Conservation (phyloP, 1,140 invertebrate genomes). For the Bombus superbus region DNA sequence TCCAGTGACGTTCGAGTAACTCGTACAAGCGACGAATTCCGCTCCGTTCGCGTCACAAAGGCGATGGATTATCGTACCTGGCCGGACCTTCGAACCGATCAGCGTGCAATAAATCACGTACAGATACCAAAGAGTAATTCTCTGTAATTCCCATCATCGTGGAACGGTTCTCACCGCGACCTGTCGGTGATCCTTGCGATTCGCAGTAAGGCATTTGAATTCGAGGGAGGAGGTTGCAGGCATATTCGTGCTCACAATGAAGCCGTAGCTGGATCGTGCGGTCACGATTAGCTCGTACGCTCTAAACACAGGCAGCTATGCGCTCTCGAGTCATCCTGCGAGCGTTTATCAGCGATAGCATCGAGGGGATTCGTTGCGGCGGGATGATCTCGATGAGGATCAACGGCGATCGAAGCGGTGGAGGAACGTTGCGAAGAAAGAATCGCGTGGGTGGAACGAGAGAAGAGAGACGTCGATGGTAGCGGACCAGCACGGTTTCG, state of each 20-base stretch:
- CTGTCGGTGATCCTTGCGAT: slow-evolving; percentile 44
- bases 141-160: neutral
- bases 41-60: neutral
- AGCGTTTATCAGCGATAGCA: slow-evolving; percentile 27
- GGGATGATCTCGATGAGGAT: slow-evolving; percentile 34
- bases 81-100: neutral
- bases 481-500: slow-evolving; percentile 48
- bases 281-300: slow-evolving; percentile 23
- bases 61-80: neutral
- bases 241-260: slow-evolving; percentile 4
- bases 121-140: neutral
- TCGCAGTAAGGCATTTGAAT: slow-evolving; percentile 42
- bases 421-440: slow-evolving; percentile 13
- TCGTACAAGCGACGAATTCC: neutral
- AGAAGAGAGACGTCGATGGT: slow-evolving; percentile 45
- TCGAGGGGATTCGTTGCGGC: slow-evolving; percentile 15
- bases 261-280: neutral
- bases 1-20: neutral
- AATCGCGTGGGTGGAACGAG: slow-evolving; percentile 36
- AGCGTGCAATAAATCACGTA: neutral
- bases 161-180: neutral
- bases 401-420: slow-evolving; percentile 20
- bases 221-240: neutral
- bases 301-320: slow-evolving; percentile 26
- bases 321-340: slow-evolving; percentile 6